Evolutionary conservation across 1,140 invertebrate species (phyloP).

Genomic region (Pseudomyrmex gracilis): DNA sequence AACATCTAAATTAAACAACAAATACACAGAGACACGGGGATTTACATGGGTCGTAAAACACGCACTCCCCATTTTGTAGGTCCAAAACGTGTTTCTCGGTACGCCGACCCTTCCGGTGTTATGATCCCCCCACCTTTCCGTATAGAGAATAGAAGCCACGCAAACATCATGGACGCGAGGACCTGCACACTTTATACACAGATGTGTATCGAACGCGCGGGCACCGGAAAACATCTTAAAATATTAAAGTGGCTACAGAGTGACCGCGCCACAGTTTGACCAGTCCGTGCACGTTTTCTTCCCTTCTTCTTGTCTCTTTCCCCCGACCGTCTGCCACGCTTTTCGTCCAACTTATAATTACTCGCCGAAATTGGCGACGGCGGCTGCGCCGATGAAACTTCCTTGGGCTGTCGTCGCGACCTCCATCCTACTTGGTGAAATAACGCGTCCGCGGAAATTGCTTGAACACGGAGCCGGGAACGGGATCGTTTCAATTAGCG

Average conservation of each 20-base stretch:
- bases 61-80: conserved; percentile 82
- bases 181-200: conserved; percentile 80
- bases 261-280: conserved; percentile 59
- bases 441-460: conserved; percentile 54
- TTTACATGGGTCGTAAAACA: conserved; percentile 83
- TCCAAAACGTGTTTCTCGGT: conserved; percentile 58
- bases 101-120: conserved; percentile 62
- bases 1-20: conserved; percentile 84
- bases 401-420: conserved; percentile 51
- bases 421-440: conserved; percentile 53
- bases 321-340: neutral
- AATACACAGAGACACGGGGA: conserved; percentile 82
- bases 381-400: conserved; percentile 63
- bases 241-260: conserved; percentile 76
- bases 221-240: conserved; percentile 71
- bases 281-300: conserved; percentile 13
- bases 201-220: conserved; percentile 63
- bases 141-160: conserved; percentile 62
- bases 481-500: conserved; percentile 61
- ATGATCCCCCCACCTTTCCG: conserved; percentile 25
- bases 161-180: conserved; percentile 80
- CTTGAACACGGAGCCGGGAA: conserved; percentile 23
- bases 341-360: conserved; percentile 74
- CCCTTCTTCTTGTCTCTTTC: neutral
- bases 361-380: conserved; percentile 62